Conservation (phyloP, 2,888 invertebrate species). For the Resseliella maxima region DNA sequence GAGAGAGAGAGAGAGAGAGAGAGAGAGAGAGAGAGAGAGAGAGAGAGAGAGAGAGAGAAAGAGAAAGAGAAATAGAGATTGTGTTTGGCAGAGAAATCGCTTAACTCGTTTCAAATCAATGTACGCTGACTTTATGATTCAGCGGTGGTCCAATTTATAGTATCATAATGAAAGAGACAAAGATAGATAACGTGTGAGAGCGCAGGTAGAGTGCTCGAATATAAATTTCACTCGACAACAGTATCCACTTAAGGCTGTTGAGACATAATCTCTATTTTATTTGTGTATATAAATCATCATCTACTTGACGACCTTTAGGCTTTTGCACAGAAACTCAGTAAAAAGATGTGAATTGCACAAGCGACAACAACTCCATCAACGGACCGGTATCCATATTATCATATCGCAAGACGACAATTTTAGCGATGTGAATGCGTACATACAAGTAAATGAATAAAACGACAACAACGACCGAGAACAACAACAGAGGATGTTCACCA, state of each 20-base stretch:
- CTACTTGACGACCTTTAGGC: slow-evolving; percentile 35
- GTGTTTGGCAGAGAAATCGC: not conserved
- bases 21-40: too few relatives aligned
- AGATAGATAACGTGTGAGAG: not conserved
- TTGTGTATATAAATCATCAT: slow-evolving; percentile 48
- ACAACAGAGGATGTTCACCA: not conserved
- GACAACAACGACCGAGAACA: not conserved
- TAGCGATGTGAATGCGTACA: not conserved
- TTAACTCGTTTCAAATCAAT: slow-evolving; percentile 43
- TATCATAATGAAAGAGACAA: not conserved
- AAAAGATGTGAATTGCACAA: not conserved
- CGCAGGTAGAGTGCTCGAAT: slow-evolving; percentile 15
- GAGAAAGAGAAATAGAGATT: not conserved
- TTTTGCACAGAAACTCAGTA: not conserved
- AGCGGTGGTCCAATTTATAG: not conserved
- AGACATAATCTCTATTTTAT: slow-evolving; percentile 53
- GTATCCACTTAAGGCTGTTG: slow-evolving; percentile 48
- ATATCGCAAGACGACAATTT: slow-evolving; percentile 30
- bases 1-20: too few relatives aligned
- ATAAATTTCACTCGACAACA: slow-evolving; percentile 45
- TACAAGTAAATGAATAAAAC: not conserved
- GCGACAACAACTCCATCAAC: slow-evolving; percentile 3
- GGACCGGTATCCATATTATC: not conserved
- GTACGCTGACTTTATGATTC: not conserved
- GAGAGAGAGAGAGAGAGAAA: too few relatives aligned